Percentiles rank a stretch among this genome's conserved stretches.
These are phyloP conservation scores for Botia kubotai DNA, from an alignment of 2,797 vertebrate genomes.

Conservation along the genomic window DNA sequence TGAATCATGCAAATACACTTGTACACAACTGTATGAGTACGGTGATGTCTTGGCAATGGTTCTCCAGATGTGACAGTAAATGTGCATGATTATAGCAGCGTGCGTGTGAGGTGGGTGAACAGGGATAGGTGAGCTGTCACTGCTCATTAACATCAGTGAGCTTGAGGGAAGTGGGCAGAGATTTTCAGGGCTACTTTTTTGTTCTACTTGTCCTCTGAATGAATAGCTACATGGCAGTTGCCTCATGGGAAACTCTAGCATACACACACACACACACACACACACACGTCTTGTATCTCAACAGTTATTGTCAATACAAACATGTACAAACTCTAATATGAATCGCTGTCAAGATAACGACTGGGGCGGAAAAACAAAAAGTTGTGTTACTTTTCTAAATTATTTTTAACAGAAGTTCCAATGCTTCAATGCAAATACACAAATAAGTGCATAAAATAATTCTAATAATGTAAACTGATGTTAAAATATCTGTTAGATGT, in stretches of 20 bases:
- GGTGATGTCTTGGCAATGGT: not conserved
- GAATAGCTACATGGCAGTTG: constrained; percentile 50
- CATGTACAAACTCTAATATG: not conserved
- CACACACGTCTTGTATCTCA: constrained; percentile 59
- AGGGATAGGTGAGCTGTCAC: constrained; percentile 89
- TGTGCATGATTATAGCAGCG: constrained; percentile 5
- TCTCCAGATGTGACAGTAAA: not conserved
- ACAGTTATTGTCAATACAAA: constrained; percentile 10
- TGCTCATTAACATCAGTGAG: constrained; percentile 80
- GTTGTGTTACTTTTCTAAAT: not conserved
- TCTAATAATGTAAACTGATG: not conserved
- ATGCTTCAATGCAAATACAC: not conserved
- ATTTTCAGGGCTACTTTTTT: constrained; percentile 6
- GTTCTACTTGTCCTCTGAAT: constrained; percentile 46
- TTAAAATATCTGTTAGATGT: not conserved
- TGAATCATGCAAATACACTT: not conserved
- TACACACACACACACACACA: constrained; percentile 63
- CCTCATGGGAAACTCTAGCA: constrained; percentile 76
- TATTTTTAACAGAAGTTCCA: no score
- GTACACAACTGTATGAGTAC: not conserved
- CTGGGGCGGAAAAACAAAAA: not conserved
- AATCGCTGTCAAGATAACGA: constrained; percentile 1
- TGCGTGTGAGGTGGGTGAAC: constrained; percentile 44
- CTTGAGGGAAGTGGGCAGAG: constrained; percentile 55
- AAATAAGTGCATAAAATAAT: not conserved